Conservation (phyloP, 2,888 invertebrate genomes). For the Rhyacophila evoluta region DNA sequence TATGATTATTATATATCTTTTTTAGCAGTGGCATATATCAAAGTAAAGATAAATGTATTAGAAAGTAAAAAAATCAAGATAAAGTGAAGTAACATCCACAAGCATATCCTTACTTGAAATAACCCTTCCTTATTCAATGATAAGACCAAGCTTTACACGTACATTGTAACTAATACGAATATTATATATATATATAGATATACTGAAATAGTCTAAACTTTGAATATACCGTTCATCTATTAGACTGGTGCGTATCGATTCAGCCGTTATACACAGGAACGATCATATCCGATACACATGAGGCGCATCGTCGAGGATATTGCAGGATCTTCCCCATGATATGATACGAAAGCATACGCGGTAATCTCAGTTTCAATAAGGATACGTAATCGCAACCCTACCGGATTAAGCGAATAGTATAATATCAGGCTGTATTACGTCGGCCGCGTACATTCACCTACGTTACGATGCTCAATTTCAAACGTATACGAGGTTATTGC, state of each 20-base stretch:
- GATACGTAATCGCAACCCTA: conserved; percentile 9
- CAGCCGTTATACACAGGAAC: background rate
- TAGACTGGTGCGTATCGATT: background rate
- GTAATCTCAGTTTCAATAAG: conserved; percentile 24
- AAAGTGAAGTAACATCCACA: too few species aligned
- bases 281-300: background rate
- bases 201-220: too few species aligned
- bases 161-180: too few species aligned
- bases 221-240: too few species aligned
- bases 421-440: background rate
- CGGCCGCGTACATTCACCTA: background rate
- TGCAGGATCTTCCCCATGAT: background rate
- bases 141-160: too few species aligned
- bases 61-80: too few species aligned
- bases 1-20: too few species aligned
- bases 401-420: conserved; percentile 14
- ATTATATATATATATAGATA: too few species aligned
- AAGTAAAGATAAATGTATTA: too few species aligned
- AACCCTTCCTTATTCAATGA: too few species aligned
- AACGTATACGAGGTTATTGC: background rate
- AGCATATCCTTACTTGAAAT: too few species aligned
- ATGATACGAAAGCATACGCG: background rate
- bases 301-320: background rate
- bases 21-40: too few species aligned
- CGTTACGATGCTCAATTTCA: background rate